phyloP scores from a whole-genome alignment of 2,888 invertebrate genomes.

The Cyaniris semiargus region DNA sequence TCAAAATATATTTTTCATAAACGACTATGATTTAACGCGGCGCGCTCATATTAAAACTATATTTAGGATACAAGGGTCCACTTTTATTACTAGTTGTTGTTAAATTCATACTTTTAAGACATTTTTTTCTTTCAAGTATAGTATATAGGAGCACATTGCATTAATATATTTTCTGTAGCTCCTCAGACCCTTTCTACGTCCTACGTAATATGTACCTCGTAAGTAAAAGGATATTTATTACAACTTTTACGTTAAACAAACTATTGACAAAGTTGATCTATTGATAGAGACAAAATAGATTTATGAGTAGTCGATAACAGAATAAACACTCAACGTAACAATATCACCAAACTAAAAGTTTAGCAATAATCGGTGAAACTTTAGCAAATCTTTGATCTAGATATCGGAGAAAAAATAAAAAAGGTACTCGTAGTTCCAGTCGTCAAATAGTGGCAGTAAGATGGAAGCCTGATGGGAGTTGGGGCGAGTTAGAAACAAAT shows the following conservation, averaged over 20 bases:
- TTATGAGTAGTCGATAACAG: neutral
- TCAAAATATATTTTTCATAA: constrained; percentile 27
- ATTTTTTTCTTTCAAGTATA: neutral
- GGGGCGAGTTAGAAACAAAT: constrained; percentile 50
- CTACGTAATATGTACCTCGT: neutral
- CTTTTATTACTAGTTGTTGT: neutral
- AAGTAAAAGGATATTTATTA: neutral
- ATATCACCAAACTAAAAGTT: constrained; percentile 18
- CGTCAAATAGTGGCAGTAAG: constrained; percentile 32
- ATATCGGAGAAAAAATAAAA: constrained; percentile 11
- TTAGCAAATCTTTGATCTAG: constrained; percentile 5
- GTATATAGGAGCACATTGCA: neutral
- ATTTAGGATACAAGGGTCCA: neutral
- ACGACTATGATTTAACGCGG: constrained; percentile 1
- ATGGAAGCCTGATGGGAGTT: constrained; percentile 40
- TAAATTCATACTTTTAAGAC: neutral
- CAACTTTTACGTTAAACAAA: neutral
- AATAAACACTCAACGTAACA: neutral
- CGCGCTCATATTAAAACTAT: constrained; percentile 10
- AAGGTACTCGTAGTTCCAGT: constrained; percentile 1
- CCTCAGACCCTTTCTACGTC: neutral
- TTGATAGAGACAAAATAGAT: neutral
- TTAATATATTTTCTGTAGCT: neutral
- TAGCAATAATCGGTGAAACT: constrained; percentile 17
- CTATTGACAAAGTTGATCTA: constrained; percentile 8